phyloP scores from a whole-genome alignment of 2,888 invertebrate genomes.

The Leptopilina myrica region DNA sequence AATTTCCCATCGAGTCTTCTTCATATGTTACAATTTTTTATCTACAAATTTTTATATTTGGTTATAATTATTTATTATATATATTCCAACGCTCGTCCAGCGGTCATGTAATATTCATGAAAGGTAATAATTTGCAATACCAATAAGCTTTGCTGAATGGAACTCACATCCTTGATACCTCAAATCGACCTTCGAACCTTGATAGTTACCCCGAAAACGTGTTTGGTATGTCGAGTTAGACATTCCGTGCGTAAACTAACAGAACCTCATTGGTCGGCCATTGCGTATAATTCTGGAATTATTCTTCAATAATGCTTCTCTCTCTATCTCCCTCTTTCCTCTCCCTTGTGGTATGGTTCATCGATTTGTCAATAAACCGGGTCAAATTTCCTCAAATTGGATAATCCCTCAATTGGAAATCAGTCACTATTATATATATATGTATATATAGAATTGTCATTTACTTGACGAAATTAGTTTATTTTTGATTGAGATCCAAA shows the following conservation, averaged over 20 bases:
- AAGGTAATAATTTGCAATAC: not conserved
- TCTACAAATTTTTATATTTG: too few relatives aligned
- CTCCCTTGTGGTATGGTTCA: not conserved
- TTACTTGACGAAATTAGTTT: too few relatives aligned
- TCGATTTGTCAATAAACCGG: constrained; percentile 25
- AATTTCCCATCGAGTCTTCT: too few relatives aligned
- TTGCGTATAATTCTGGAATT: constrained; percentile 17
- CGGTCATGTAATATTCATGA: constrained; percentile 19
- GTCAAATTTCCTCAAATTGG: constrained; percentile 13
- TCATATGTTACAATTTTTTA: too few relatives aligned
- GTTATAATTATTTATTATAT: not conserved
- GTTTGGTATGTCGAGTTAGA: constrained; percentile 14
- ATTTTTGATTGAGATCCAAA: too few relatives aligned
- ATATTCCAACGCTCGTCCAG: not conserved
- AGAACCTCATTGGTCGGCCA: not conserved
- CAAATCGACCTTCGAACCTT: constrained; percentile 21
- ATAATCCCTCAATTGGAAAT: not conserved
- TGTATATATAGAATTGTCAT: too few relatives aligned
- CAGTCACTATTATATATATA: too few relatives aligned
- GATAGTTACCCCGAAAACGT: constrained; percentile 17
- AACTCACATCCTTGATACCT: constrained; percentile 9
- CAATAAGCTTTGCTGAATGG: constrained; percentile 10
- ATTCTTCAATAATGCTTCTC: not conserved
- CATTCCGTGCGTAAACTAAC: constrained; percentile 28
- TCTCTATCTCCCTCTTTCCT: too few relatives aligned